Base-by-base conservation (phyloP, 2,888 invertebrate genomes). In the Toxonevra muliebris region DNA sequence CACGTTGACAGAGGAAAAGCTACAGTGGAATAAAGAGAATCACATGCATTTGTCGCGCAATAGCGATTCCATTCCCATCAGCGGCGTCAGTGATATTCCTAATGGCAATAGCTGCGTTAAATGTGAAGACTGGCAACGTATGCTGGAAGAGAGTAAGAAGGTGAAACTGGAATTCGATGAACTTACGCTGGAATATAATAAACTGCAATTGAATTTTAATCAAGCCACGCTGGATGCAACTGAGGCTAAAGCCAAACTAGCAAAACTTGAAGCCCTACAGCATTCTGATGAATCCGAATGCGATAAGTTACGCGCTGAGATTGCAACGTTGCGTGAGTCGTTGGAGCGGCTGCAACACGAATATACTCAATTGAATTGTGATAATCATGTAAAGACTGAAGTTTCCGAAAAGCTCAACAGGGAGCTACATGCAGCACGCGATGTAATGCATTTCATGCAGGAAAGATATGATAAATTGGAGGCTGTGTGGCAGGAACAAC, bases 21-120 rank as follows among this genome's bases (percentile, higher is more conserved):
- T 79, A 1, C 74, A 75, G 11, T 77, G 77, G 45, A 77, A 79
- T 17, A 80, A 79, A 68, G 79, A 79, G 19, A 79, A 76, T 17
- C 72, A 77, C 1, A 71, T 81, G 72, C 78, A 75, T 13, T 70
- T 76, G 45, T 76, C 82, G 1, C 75, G 74, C 50, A 73, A 69
- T 2, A 30, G 30, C 7, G 30, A 30, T 30, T 30, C 30, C 30
- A 30, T 7, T 30, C 71, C 65, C 30, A 57, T 20, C n/a, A 12
- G 30, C 30, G 30, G 30, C 30, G 2, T 2, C 30, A 48, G 48
- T 48, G 13, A 20, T 12, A 57, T 48, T 57, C 63, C 53, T 40
- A 58, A 69, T 19, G 74, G 66, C n/a, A 64, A 68, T 11, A 30
- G 3, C 30, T 82, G 81, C 61, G 61, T 71, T 5, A 81, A 77